Percentiles rank a stretch among this genome's conserved stretches.
Evolutionary conservation across 2,888 invertebrate species (phyloP).

Genomic region (Sceliomorpha sp.): DNA sequence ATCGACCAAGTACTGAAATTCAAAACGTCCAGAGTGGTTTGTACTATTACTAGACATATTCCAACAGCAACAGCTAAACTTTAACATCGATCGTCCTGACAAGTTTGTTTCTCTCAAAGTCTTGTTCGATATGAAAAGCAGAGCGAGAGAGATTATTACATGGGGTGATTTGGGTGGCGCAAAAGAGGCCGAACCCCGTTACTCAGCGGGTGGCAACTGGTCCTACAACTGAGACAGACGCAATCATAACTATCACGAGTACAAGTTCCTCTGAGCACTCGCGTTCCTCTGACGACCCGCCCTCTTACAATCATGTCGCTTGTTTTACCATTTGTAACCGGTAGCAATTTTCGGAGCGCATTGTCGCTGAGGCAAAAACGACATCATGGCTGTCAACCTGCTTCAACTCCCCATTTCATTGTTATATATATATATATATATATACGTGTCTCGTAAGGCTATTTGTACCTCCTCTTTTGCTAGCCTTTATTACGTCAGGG

Average conservation of each 20-base stretch:
- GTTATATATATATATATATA: constrained; percentile 47
- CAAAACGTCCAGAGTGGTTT: no score
- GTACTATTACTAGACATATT: constrained; percentile 14
- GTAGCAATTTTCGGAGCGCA: constrained; percentile 64
- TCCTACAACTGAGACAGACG: constrained; percentile 61
- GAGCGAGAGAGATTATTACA: constrained; percentile 37
- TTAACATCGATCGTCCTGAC: constrained; percentile 23
- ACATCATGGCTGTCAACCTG: constrained; percentile 32
- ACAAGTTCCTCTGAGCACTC: constrained; percentile 61
- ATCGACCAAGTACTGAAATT: no score
- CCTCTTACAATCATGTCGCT: constrained; percentile 68
- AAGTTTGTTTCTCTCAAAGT: constrained; percentile 15
- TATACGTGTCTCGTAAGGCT: constrained; percentile 34
- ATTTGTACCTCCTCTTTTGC: constrained; percentile 51
- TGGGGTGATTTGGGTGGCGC: constrained; percentile 44
- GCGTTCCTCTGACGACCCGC: constrained; percentile 55
- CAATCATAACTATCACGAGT: constrained; percentile 74
- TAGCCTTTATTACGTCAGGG: constrained; percentile 43
- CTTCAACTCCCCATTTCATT: constrained; percentile 31
- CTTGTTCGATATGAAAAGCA: constrained; percentile 39
- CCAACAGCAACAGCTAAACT: constrained; percentile 17
- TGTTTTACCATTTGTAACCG: constrained; percentile 70
- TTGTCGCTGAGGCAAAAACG: constrained; percentile 58
- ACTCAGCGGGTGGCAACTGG: constrained; percentile 63
- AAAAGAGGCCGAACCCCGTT: constrained; percentile 58